These are phyloP conservation scores for Chloroceryle amazona DNA, from an alignment of 2,797 vertebrate species.

Conservation along the genomic window DNA sequence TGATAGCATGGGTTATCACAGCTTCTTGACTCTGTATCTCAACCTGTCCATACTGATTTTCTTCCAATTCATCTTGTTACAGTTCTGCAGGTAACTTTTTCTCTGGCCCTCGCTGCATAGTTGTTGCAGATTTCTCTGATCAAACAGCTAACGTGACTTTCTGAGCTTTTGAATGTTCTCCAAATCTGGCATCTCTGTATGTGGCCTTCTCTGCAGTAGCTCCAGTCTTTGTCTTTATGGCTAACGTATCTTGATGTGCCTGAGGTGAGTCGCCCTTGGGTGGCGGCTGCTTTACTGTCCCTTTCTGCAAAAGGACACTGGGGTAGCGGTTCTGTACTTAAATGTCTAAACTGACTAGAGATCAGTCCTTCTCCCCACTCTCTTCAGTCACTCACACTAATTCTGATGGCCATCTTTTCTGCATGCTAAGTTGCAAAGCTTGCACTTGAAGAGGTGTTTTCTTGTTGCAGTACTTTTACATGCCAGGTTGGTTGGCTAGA, in stretches of 20 bases:
- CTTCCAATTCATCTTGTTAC: not conserved
- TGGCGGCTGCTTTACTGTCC: not conserved
- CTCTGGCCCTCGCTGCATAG: not conserved
- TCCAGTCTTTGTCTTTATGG: not conserved
- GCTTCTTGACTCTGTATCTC: not conserved
- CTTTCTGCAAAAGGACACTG: not conserved
- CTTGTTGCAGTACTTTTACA: constrained; percentile 4
- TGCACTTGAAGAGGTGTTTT: not conserved
- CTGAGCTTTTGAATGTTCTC: not conserved
- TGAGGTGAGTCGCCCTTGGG: accelerated
- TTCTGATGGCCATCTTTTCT: not conserved
- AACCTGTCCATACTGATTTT: not conserved
- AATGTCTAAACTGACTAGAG: not conserved
- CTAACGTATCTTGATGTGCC: not conserved
- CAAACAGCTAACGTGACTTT: not conserved
- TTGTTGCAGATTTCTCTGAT: not conserved
- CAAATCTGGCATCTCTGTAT: not conserved
- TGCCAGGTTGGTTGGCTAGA: constrained; percentile 39
- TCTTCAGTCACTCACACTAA: not conserved
- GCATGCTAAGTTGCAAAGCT: not conserved
- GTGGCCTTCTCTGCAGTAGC: not conserved
- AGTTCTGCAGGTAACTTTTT: not conserved
- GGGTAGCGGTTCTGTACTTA: not conserved
- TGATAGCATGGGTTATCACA: not conserved
- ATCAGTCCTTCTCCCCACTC: not conserved